phyloP scores from a whole-genome alignment of 2,113 vertebrate genomes.

The Numida meleagris region DNA sequence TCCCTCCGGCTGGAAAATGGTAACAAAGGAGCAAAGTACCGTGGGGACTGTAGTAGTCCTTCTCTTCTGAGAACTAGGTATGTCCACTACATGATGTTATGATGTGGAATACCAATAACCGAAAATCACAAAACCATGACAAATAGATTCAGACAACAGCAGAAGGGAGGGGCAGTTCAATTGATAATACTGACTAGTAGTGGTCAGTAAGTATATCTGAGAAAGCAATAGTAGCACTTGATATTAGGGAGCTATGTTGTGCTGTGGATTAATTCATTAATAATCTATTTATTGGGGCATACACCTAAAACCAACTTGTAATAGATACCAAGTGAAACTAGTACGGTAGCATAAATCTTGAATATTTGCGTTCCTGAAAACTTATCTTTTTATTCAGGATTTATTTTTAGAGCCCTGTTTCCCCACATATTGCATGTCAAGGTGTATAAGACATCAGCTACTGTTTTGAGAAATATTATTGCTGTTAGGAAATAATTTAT shows the following conservation, averaged over 20 bases:
- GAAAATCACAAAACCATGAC: no score
- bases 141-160: neutral
- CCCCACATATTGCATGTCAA: neutral
- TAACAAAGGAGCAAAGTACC: no score
- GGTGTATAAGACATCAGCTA: neutral
- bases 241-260: neutral
- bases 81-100: no score
- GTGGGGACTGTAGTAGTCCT: no score
- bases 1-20: no score
- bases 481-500: neutral
- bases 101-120: no score
- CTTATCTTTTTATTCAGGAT: neutral
- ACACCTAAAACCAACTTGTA: neutral
- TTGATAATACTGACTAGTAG: conserved; percentile 4
- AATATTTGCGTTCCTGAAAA: neutral
- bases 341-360: neutral
- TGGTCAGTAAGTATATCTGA: conserved; percentile 10
- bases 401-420: neutral
- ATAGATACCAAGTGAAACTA: neutral
- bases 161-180: conserved; percentile 10
- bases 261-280: conserved; percentile 2
- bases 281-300: neutral
- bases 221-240: neutral
- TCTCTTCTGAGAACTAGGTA: no score
- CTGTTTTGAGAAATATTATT: neutral